Conservation (phyloP, 1,140 invertebrate species). For the Drosophila oshimai region DNA sequence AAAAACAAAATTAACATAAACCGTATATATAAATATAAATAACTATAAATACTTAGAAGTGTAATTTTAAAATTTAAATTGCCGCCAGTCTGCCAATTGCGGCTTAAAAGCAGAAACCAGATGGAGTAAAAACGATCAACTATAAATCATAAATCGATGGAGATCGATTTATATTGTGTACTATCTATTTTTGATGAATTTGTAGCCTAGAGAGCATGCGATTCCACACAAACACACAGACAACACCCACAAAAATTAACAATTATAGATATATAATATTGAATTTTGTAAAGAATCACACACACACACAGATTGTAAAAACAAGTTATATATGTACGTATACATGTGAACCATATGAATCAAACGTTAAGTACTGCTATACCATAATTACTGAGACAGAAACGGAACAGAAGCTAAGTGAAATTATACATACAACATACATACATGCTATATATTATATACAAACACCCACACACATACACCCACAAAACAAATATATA, state of each 20-base stretch:
- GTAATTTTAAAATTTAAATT: conserved; percentile 29
- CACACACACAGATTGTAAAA: conserved; percentile 23
- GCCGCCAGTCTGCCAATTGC: conserved; percentile 42
- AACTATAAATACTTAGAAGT: conserved; percentile 26
- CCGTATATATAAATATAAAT: conserved; percentile 2
- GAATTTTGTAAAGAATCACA: conserved; percentile 23
- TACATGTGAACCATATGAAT: conserved; percentile 12
- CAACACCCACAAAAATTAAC: conserved; percentile 22
- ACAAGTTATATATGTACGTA: conserved; percentile 1
- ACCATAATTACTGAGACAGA: background rate
- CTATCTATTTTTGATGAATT: conserved; percentile 42
- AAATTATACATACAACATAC: conserved; percentile 25
- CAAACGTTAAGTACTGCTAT: conserved; percentile 34
- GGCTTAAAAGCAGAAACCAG: conserved; percentile 9
- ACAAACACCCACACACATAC: conserved; percentile 11
- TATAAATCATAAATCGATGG: background rate
- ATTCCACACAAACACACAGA: conserved; percentile 12
- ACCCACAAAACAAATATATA: conserved; percentile 19
- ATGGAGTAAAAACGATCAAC: background rate
- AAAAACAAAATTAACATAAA: conserved; percentile 13
- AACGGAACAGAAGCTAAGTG: conserved; percentile 32
- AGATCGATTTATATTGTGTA: conserved; percentile 5
- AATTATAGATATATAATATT: conserved; percentile 13
- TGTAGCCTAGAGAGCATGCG: conserved; percentile 33
- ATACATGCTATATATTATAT: conserved; percentile 22